Evolutionary conservation across 2,888 invertebrate genomes (phyloP).

Genomic region (Sericinus montela): DNA sequence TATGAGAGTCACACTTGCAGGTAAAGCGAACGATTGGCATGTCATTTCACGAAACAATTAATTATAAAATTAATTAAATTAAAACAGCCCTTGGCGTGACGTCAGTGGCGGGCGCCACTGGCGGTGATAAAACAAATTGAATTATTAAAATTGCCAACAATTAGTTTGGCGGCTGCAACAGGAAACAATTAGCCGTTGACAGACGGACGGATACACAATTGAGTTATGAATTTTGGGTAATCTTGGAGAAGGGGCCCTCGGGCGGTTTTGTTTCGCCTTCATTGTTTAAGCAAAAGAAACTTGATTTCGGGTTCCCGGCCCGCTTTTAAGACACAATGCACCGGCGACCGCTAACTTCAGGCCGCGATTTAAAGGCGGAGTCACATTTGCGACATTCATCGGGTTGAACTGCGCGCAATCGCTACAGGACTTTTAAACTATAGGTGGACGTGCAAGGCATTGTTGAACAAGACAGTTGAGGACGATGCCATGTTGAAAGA

Average conservation of each 20-base stretch:
- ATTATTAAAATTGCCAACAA: constrained; percentile 5
- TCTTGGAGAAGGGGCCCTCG: neutral
- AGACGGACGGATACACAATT: neutral
- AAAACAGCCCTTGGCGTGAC: neutral
- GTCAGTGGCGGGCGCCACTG: neutral
- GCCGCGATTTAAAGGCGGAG: too few species aligned
- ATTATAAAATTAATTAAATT: constrained; percentile 1
- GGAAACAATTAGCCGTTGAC: constrained; percentile 1
- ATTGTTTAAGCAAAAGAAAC: neutral
- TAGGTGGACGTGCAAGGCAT: too few species aligned
- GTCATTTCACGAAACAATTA: constrained; percentile 1
- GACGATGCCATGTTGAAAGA: too few species aligned
- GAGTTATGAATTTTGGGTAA: constrained; percentile 1
- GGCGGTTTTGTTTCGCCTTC: neutral
- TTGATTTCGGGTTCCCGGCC: neutral
- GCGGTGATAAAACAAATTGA: constrained; percentile 1
- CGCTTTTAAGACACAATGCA: neutral
- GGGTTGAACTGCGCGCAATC: too few species aligned
- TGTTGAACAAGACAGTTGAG: too few species aligned
- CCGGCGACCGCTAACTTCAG: neutral
- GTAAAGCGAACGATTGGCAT: neutral
- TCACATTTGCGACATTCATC: too few species aligned
- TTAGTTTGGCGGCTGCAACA: neutral
- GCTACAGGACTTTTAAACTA: too few species aligned
- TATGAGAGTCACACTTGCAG: neutral